Evolutionary conservation across 2,797 vertebrate genomes (phyloP), one percentile per base, ranked within the genome.

Genomic region (Esox lucius): DNA sequence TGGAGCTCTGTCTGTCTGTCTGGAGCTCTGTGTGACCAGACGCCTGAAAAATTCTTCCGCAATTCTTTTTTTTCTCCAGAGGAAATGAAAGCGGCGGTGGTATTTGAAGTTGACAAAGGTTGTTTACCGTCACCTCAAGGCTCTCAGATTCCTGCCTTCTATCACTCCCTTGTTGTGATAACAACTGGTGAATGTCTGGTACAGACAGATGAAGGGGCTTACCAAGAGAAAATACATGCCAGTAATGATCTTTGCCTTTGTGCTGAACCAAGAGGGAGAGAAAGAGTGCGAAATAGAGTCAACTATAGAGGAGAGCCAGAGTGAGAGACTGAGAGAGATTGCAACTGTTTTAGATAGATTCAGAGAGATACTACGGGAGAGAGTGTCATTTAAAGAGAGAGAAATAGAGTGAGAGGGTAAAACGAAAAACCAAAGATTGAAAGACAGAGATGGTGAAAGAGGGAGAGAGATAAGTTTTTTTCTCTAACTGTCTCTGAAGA

Each of bases 21-120:
- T 15, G 17, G 49, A 19, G 17, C 13, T 12, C 17, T 17, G 17
- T 51, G 42, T 46, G 42, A 46, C 12, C 42, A 46, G 3, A 31
- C 7, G 75, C 65, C 68, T 76, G 75, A 74, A 75, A 75, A 80
- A 78, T 77, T 71, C 74, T 85, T 67, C 66, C 19, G 73, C 77
- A 56, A 56, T 56, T 56, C 53, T 1, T 39, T 39, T 12, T 12
- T 61, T 61, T 86, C n/a, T n/a, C n/a, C 81, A 0, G 70, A 89
- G 89, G 88, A 90, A 88, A 90, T 88, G 84, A 91, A 81, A 65
- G 56, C 22, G 56, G 65, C 81, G 26, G 77, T 46, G 73, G 49
- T 69, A 72, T 73, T 46, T 74, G 59, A 66, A 59, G 68, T 70
- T 31, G 33, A 64, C 59, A 62, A 68, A 73, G 71, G 49, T 46